Base-by-base conservation (phyloP, 2,113 vertebrate species). In the Dicentrarchus labrax region DNA sequence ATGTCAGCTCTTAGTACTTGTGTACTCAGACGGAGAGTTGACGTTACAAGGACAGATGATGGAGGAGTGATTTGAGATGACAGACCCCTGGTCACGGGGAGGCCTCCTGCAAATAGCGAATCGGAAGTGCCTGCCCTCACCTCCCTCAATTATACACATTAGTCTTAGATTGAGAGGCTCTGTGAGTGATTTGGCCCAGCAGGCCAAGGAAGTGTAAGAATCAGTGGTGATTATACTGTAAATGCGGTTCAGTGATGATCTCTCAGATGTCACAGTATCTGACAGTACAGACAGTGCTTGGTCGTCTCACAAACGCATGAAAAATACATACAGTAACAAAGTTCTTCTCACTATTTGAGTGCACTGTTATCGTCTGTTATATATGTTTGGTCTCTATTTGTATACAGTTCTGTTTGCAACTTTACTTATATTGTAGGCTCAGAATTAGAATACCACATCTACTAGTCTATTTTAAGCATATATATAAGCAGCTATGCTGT, bases 71-170 rank as follows among this genome's bases (percentile, higher is more conserved):
- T 84, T 68, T 59, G 30, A 72, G 53, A 76, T 77, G 71, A 72
- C 59, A 76, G 68, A 73, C 22, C 38, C 16, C 19, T 19, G 57
- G 38, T 72, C 19, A 1, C 6, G 61, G 24, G 66, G 60, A 83
- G 77, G 38, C 69, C 76, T 68, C 74, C 72, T 36, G 30, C 61
- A 61, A 78, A 78, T 66, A 62, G 36, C 19, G 12, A 80, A 85
- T 86, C 72, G 51, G 61, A 61, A 8, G 12, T 38, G 17, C 73
- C 45, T 2, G 36, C 71, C 65, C 68, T 8, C 16, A 17, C 76
- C 50, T 56, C 57, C 60, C 39, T 65, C 81, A 78, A 83, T 91
- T 90, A 84, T 56, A 78, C 70, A 80, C 80, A 84, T 88, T 86
- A 87, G 78, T 59, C 51, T 59, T 61, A 76, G 77, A 80, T 45